Percentiles rank a stretch among this genome's conserved stretches.
phyloP scores from a whole-genome alignment of 2,888 invertebrate genomes.

The Hirtodrosophila duncani region DNA sequence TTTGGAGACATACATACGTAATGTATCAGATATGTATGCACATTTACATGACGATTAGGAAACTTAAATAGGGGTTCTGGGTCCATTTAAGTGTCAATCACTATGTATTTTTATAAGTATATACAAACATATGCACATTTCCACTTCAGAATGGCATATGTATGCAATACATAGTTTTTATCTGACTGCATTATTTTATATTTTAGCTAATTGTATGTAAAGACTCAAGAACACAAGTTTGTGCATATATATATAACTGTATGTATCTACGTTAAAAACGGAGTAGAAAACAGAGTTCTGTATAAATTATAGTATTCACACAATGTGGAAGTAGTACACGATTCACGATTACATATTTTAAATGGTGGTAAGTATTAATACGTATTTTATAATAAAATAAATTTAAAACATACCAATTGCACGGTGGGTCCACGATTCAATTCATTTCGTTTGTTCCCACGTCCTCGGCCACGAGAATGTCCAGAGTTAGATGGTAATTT shows the following conservation, averaged over 20 bases:
- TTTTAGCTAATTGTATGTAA: too few species aligned
- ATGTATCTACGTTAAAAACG: neutral
- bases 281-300: too few species aligned
- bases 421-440: neutral
- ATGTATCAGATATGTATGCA: too few species aligned
- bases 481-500: conserved; percentile 28
- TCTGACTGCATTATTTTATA: neutral
- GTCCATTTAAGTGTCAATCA: neutral
- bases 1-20: too few species aligned
- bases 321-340: too few species aligned
- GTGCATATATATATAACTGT: neutral
- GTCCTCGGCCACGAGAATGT: conserved; percentile 44
- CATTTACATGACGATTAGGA: too few species aligned
- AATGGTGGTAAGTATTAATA: too few species aligned
- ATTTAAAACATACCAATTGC: conserved; percentile 28
- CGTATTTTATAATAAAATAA: neutral
- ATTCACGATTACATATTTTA: too few species aligned
- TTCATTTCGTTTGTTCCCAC: conserved; percentile 23
- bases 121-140: neutral
- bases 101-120: neutral
- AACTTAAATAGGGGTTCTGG: neutral
- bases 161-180: too few species aligned
- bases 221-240: neutral
- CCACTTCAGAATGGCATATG: too few species aligned
- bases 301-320: too few species aligned